Conservation (phyloP, 2,797 vertebrate species). For the Chloroceryle amazona region DNA sequence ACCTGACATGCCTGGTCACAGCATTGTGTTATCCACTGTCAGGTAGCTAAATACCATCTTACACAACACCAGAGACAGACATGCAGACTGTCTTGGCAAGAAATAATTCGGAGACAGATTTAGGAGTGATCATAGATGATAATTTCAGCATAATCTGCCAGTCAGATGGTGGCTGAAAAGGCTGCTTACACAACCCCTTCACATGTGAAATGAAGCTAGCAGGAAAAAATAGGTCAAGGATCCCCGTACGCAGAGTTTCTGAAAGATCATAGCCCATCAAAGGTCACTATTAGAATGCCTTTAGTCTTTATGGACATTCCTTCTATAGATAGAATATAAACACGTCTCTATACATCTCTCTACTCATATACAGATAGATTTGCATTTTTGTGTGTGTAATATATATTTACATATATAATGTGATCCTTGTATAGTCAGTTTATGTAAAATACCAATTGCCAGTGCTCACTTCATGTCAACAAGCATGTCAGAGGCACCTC, state of each 20-base stretch:
- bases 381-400: not conserved
- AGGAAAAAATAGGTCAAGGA: not conserved
- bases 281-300: not conserved
- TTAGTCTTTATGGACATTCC: not conserved
- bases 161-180: slow-evolving; percentile 2
- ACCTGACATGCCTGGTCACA: not conserved
- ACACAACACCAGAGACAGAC: not conserved
- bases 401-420: no score
- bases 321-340: not conserved
- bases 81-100: not conserved
- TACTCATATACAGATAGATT: not conserved
- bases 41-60: not conserved
- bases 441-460: not conserved
- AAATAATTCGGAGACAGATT: slow-evolving; percentile 3
- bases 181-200: slow-evolving; percentile 14
- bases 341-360: not conserved
- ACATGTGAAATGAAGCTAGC: not conserved
- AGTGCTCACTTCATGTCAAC: not conserved
- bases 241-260: not conserved
- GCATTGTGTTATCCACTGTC: not conserved
- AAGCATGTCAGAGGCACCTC: not conserved
- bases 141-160: slow-evolving; percentile 20
- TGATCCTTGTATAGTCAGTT: not conserved
- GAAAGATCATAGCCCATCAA: not conserved
- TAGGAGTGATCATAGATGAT: slow-evolving; percentile 15